phyloP scores from a whole-genome alignment of 2,888 invertebrate genomes.

The Lycia hirtaria region DNA sequence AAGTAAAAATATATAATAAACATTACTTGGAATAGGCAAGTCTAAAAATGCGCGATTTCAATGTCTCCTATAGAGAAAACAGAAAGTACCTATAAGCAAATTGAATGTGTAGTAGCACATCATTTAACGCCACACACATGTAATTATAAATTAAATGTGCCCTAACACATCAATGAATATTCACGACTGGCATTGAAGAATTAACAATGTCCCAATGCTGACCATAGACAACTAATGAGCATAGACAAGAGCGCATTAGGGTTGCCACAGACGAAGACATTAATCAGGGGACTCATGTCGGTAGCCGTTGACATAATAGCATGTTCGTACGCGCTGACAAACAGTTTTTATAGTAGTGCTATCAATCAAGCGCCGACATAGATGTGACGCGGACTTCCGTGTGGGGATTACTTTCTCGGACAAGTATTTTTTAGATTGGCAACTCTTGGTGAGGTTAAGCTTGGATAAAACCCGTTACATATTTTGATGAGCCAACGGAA shows the following conservation, averaged over 20 bases:
- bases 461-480: slow-evolving; percentile 9
- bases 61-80: no score
- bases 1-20: no score
- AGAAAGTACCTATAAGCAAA: no score
- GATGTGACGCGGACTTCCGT: slow-evolving; percentile 70
- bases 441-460: slow-evolving; percentile 9
- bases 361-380: slow-evolving; percentile 68
- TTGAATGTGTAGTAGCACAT: slow-evolving; percentile 23
- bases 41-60: no score
- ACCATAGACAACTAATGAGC: slow-evolving; percentile 66
- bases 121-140: slow-evolving; percentile 21
- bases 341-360: slow-evolving; percentile 65
- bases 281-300: slow-evolving; percentile 70
- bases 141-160: slow-evolving; percentile 27
- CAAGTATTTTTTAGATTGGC: slow-evolving; percentile 15
- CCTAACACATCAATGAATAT: slow-evolving; percentile 24
- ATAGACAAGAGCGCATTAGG: slow-evolving; percentile 60
- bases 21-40: no score
- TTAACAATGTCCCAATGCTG: slow-evolving; percentile 46
- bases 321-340: slow-evolving; percentile 63
- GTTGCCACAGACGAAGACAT: slow-evolving; percentile 63
- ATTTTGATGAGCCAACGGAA: slow-evolving; percentile 10
- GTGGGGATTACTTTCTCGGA: slow-evolving; percentile 65
- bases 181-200: slow-evolving; percentile 32
- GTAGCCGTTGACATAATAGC: slow-evolving; percentile 76